phyloP scores from a whole-genome alignment of 2,888 invertebrate species.

The Drosophila nigricruria region DNA sequence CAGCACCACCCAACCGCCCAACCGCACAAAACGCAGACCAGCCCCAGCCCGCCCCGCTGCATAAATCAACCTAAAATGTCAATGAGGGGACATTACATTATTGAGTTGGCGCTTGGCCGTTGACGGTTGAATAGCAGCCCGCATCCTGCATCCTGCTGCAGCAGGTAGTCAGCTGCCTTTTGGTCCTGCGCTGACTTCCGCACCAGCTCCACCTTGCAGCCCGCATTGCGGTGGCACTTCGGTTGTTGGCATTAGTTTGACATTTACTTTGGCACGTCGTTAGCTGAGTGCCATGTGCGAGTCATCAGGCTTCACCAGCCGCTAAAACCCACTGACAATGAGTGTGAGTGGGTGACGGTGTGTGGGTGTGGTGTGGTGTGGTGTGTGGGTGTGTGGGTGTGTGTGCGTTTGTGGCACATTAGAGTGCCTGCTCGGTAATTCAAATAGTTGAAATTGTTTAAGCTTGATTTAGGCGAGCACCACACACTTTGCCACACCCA shows the following conservation, averaged over 20 bases:
- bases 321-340: constrained; percentile 7
- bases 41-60: constrained; percentile 11
- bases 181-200: constrained; percentile 29
- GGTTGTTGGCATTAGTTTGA: constrained; percentile 76
- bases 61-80: constrained; percentile 74
- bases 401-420: constrained; percentile 42
- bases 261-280: constrained; percentile 79
- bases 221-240: constrained; percentile 61
- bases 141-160: constrained; percentile 40
- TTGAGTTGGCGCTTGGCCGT: constrained; percentile 66
- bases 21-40: constrained; percentile 4
- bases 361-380: constrained; percentile 11
- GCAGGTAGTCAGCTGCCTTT: neutral
- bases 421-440: constrained; percentile 70
- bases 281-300: constrained; percentile 68
- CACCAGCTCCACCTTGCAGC: constrained; percentile 33
- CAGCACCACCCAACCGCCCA: neutral
- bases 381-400: constrained; percentile 10
- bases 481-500: constrained; percentile 38
- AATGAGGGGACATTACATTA: constrained; percentile 76
- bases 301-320: constrained; percentile 14
- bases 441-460: constrained; percentile 79
- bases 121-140: constrained; percentile 51
- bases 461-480: constrained; percentile 74
- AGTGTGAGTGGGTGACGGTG: neutral